Base-by-base conservation (phyloP, 2,113 vertebrate genomes). In the Natator depressus region DNA sequence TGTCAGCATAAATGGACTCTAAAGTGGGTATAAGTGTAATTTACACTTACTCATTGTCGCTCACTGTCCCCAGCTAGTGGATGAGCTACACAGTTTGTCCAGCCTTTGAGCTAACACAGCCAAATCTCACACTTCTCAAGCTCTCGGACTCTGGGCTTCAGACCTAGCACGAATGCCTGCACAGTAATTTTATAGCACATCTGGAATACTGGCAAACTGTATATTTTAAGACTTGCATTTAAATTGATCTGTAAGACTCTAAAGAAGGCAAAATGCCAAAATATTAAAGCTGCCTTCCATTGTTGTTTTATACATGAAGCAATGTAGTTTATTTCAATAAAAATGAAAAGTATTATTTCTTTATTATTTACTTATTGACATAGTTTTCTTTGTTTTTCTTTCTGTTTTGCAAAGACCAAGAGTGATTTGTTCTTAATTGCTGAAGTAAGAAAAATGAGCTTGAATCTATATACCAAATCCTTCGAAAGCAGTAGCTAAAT, bases 41-140 rank as follows among this genome's bases (percentile, higher is more conserved):
- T 65, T 35, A 25, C 10, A 42, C 17, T 75, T 42, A 22, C 4
- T 75, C 17, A 35, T 65, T 80, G 3, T 42, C 31, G 0, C 4
- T 50, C 54, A 62, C 22, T 81, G 5, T 75, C 31, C 62, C 7
- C 0, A 46, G 72, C 49, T 62, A 89, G 17, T 11, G 17, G 1
- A 0, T 85, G 85, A 65, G 65, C 8, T 1, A 51, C 38, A 24
- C 2, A 78, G 19, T 31, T 54, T 10, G 35, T 3, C 1, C 0
- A 80, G 4, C 2, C 4, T 85, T 83, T 55, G 20, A 88, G 50
- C 2, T 81, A 91, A 78, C 1, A 0, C 46, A 88, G 2, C 38
- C 82, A 93, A 55, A 24, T 5, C 5, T 75, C 24, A 17, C 27
- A 38, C 42, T 54, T 0, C 20, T 91, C 53, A 14, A 95, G 29